Percentiles rank a stretch among this genome's conserved stretches.
Conservation (phyloP, 2,113 vertebrate genomes). For the Neoarius graeffei region DNA sequence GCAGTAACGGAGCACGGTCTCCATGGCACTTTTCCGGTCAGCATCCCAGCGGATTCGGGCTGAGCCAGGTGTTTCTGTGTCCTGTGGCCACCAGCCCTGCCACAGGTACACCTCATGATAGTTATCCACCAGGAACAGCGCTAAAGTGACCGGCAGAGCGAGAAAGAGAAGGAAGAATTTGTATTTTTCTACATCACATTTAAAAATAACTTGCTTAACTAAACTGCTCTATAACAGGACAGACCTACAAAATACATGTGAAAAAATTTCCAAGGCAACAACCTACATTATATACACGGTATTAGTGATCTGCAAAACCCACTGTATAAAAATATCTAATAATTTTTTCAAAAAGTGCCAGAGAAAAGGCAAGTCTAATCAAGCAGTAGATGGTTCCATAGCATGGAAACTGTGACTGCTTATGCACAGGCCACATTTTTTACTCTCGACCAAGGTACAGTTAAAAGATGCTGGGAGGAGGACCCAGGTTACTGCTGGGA, state of each 20-base stretch:
- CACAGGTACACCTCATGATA: slow-evolving; percentile 98
- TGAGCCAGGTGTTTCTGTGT: slow-evolving; percentile 89
- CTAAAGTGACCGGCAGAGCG: slow-evolving; percentile 61
- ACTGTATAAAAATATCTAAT: background rate
- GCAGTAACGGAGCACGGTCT: slow-evolving; percentile 94
- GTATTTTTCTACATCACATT: background rate
- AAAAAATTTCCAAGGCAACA: background rate
- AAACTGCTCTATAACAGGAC: background rate
- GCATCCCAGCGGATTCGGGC: slow-evolving; percentile 94
- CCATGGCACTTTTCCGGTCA: slow-evolving; percentile 94
- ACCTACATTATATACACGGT: background rate
- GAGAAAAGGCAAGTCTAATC: background rate
- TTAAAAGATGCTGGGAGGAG: background rate
- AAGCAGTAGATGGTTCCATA: background rate
- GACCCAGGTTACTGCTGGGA: no score
- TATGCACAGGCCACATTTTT: background rate
- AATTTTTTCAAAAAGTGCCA: background rate
- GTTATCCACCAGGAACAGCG: slow-evolving; percentile 96
- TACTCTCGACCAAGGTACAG: background rate
- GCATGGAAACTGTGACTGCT: background rate
- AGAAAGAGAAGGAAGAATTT: background rate
- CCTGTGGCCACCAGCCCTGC: slow-evolving; percentile 98
- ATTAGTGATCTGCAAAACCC: background rate
- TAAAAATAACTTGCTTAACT: background rate
- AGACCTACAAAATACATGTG: background rate